phyloP scores from a whole-genome alignment of 2,888 invertebrate species.

The Caenorhabditis uteleia region DNA sequence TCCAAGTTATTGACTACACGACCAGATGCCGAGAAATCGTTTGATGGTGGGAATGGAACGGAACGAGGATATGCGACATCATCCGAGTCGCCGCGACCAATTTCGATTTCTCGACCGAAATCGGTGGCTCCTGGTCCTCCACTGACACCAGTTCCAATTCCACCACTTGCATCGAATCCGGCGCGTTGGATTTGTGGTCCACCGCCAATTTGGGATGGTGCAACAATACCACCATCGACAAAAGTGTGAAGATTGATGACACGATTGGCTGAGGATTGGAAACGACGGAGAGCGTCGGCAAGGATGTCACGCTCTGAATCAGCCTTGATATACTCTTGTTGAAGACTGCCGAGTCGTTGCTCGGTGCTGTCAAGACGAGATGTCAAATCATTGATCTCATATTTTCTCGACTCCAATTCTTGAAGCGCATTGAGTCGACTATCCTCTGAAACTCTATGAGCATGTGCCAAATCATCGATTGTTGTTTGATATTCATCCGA shows the following conservation, averaged over 20 bases:
- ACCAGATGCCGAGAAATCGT: slow-evolving; percentile 39
- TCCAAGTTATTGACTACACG: slow-evolving; percentile 37
- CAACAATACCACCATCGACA: slow-evolving; percentile 21
- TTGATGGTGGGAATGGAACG: slow-evolving; percentile 59
- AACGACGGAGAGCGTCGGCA: slow-evolving; percentile 63
- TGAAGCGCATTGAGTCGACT: slow-evolving; percentile 66
- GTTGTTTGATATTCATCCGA: slow-evolving; percentile 66
- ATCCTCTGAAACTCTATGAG: slow-evolving; percentile 65
- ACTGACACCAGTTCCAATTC: slow-evolving; percentile 33
- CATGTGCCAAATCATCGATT: slow-evolving; percentile 64
- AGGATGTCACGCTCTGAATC: slow-evolving; percentile 65
- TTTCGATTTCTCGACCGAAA: slow-evolving; percentile 49
- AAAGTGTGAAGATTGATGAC: slow-evolving; percentile 57
- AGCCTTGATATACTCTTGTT: slow-evolving; percentile 66
- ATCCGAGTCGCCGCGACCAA: slow-evolving; percentile 41
- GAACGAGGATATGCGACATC: slow-evolving; percentile 56
- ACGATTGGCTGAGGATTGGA: slow-evolving; percentile 65
- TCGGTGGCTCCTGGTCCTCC: slow-evolving; percentile 49
- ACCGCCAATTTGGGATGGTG: too few species aligned
- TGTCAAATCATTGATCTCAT: slow-evolving; percentile 63
- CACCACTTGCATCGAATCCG: slow-evolving; percentile 31
- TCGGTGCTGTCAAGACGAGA: slow-evolving; percentile 68
- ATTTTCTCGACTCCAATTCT: slow-evolving; percentile 63
- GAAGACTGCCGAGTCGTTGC: slow-evolving; percentile 60
- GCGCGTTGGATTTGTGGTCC: slow-evolving; percentile 28